phyloP scores from a whole-genome alignment of 92 coral and sea anemone species.

The Actinernus sp. region DNA sequence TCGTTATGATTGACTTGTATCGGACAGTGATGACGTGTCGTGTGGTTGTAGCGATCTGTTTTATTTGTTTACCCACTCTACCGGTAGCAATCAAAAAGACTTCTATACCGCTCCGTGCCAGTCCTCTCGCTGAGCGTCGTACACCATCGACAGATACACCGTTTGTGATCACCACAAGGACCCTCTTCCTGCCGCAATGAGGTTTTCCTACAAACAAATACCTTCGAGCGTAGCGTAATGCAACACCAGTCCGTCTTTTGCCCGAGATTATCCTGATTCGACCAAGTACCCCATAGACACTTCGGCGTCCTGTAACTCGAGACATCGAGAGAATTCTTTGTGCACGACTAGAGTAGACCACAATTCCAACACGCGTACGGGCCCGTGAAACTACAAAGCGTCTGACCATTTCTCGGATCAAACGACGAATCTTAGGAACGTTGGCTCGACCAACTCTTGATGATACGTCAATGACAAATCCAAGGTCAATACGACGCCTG shows the following conservation, averaged over 20 bases:
- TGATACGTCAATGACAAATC: too few species aligned
- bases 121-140: constrained; percentile 32
- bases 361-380: too few species aligned
- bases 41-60: constrained; percentile 35
- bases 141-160: constrained; percentile 49
- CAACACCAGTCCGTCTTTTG: too few species aligned
- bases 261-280: too few species aligned
- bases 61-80: constrained; percentile 19
- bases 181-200: constrained; percentile 73
- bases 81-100: constrained; percentile 50
- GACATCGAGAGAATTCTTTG: constrained; percentile 54
- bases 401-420: too few species aligned
- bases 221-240: too few species aligned
- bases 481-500: too few species aligned
- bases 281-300: constrained; percentile 52
- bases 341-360: constrained; percentile 41
- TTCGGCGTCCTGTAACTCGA: constrained; percentile 20
- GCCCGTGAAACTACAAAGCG: too few species aligned
- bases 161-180: constrained; percentile 59
- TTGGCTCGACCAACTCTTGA: too few species aligned
- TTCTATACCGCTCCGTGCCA: constrained; percentile 60
- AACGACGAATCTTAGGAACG: too few species aligned
- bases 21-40: constrained; percentile 16
- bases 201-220: constrained; percentile 69
- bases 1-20: constrained; percentile 39